Conservation (phyloP, 1,140 invertebrate genomes). For the Matsumurasca onukii region DNA sequence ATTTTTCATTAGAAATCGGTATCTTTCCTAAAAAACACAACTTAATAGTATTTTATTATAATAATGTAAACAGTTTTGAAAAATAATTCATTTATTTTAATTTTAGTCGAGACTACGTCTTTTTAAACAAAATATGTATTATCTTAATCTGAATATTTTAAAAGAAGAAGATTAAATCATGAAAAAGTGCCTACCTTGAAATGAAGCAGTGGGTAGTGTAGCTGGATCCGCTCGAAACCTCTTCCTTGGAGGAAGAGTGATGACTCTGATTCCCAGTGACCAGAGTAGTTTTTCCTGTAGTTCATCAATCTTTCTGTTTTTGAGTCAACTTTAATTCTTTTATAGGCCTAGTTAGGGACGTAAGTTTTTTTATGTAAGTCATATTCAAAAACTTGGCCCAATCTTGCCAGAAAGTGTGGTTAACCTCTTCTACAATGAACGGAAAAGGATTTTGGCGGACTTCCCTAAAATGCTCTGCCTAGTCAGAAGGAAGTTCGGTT, state of each 20-base stretch:
- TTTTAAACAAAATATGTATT: background rate
- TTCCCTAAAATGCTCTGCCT: conserved; percentile 20
- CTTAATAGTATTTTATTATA: background rate
- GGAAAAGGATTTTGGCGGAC: conserved; percentile 32
- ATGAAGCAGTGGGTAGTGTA: conserved; percentile 25
- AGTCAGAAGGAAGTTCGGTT: conserved; percentile 22
- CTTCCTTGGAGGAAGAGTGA: conserved; percentile 18
- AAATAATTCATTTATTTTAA: background rate
- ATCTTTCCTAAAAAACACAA: conserved; percentile 18
- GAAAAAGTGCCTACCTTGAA: background rate
- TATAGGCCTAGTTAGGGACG: conserved; percentile 26
- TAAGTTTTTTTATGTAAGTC: conserved; percentile 15
- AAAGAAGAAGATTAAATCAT: background rate
- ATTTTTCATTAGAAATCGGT: conserved; percentile 21
- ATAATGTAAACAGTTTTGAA: background rate
- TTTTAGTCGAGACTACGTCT: background rate
- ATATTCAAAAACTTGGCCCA: conserved; percentile 20
- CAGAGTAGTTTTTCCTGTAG: conserved; percentile 27
- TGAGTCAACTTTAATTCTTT: conserved; percentile 24
- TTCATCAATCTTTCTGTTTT: conserved; percentile 22
- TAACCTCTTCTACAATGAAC: conserved; percentile 29
- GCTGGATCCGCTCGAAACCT: conserved; percentile 12
- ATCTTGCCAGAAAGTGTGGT: conserved; percentile 8
- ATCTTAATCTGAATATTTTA: background rate
- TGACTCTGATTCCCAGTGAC: conserved; percentile 19